Base-by-base conservation (phyloP, 2,113 vertebrate genomes). In the Stercorarius parasiticus region DNA sequence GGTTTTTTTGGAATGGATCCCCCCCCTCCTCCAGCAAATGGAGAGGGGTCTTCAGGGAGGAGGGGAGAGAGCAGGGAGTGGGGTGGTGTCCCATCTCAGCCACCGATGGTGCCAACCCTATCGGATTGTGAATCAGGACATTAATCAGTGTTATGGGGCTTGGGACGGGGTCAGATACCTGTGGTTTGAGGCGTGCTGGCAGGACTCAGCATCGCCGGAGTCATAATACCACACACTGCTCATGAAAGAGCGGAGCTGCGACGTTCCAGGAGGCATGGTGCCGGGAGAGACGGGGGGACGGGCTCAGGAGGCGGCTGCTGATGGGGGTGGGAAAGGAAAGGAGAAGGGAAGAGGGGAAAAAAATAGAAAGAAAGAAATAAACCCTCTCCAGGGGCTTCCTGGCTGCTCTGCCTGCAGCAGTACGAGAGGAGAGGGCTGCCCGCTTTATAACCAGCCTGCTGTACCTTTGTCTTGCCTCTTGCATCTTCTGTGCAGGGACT, bases 161-260 rank as follows among this genome's bases (percentile, higher is more conserved):
- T 38, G 88, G 83, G 90, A 92, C 22, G 6, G 86, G 90, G 92
- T 86, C 80, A 86, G 95, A 97, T 95, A 92, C 86, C 95, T 96
- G 97, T 74, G 95, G 97, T 96, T 93, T 82, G 74, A 59, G 92
- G 86, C 53, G 4, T 70, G 93, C 82, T 93, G 82, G 86, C 45
- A 76, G 43, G 69, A 74, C 59, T 72, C 40, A 22, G 80, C 55
- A 7, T 62, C 5, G 15, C 64, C 34, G 15, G 66, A 86, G 34
- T 79, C 88, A 56, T 78, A 82, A 93, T 82, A 81, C 85, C 87
- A 30, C 66, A 38, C n/a, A 13, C 72, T 38, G 84, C 81, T 85
- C 87, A 70, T 34, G 88, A 83, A 91, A 79, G 43, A 72, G 77
- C 13, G 5, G 69, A 73, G 67, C 64, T 38, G 70, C 32, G 13